These are phyloP conservation scores for Parascotia fuliginaria DNA, from an alignment of 2,888 invertebrate genomes.

Conservation along the genomic window DNA sequence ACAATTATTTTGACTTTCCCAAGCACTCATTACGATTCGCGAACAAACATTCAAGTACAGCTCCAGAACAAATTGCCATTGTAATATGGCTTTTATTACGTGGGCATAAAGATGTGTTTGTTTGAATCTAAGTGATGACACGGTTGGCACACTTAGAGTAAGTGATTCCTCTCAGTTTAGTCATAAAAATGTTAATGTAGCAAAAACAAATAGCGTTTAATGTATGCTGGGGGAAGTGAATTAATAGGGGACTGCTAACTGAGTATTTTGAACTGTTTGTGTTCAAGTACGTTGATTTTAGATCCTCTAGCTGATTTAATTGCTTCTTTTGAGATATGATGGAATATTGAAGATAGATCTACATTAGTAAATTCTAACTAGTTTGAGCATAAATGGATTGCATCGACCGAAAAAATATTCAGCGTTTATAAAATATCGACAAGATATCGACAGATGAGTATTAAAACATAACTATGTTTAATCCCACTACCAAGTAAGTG, in stretches of 20 bases:
- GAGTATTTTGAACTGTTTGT: conserved; percentile 50
- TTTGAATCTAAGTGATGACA: conserved; percentile 13
- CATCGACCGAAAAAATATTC: too few species aligned
- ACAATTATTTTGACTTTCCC: conserved; percentile 38
- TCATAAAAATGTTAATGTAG: conserved; percentile 85
- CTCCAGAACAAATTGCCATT: neutral
- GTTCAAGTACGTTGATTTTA: conserved; percentile 36
- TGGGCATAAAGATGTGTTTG: conserved; percentile 15
- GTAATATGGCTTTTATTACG: conserved; percentile 25
- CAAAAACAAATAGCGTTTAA: conserved; percentile 82
- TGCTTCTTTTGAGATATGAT: conserved; percentile 2
- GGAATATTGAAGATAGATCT: conserved; percentile 2
- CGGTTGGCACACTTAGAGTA: conserved; percentile 62
- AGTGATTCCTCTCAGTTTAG: conserved; percentile 81
- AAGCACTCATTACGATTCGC: conserved; percentile 38
- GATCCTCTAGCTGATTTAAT: conserved; percentile 49
- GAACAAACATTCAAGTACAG: conserved; percentile 8
- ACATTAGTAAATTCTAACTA: too few species aligned
- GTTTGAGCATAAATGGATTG: too few species aligned
- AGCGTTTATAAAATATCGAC: too few species aligned
- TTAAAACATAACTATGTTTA: too few species aligned
- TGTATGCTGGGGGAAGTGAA: conserved; percentile 79
- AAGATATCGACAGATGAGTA: too few species aligned
- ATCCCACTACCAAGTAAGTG: too few species aligned
- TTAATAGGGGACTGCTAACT: conserved; percentile 54